These are phyloP conservation scores for Hemitrygon akajei DNA, from an alignment of 2,797 vertebrate species.

Conservation along the genomic window DNA sequence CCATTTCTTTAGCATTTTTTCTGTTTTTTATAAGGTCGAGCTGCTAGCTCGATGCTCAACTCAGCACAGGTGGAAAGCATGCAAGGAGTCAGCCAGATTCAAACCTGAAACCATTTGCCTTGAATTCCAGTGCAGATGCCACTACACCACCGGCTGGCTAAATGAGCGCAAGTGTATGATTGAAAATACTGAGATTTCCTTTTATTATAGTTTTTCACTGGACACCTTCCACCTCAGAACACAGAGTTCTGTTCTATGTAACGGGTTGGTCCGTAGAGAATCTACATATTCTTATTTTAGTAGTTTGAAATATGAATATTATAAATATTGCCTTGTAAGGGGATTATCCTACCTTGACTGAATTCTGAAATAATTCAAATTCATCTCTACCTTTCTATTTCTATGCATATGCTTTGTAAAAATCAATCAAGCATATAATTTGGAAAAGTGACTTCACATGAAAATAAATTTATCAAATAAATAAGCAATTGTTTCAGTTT, in stretches of 20 bases:
- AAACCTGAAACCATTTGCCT: too few species aligned
- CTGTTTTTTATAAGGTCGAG: too few species aligned
- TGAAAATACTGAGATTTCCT: conserved; percentile 1
- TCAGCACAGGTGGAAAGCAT: too few species aligned
- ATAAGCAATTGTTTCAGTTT: not conserved
- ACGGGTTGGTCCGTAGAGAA: not conserved
- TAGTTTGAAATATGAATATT: conserved; percentile 24
- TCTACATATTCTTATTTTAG: not conserved
- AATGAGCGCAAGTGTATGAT: not conserved
- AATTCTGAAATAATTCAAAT: not conserved
- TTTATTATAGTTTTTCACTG: conserved; percentile 7
- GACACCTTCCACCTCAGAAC: not conserved
- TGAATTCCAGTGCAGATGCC: too few species aligned
- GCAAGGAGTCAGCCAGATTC: too few species aligned
- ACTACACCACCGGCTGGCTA: too few species aligned
- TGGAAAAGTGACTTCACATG: not conserved
- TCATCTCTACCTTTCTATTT: not conserved
- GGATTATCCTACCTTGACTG: not conserved
- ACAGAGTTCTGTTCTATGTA: not conserved
- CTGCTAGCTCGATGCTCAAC: too few species aligned
- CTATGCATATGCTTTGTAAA: not conserved
- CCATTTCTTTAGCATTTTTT: too few species aligned
- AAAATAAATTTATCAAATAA: not conserved
- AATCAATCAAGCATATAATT: not conserved
- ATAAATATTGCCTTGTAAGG: not conserved